Percentiles rank a stretch among this genome's conserved stretches.
These are phyloP conservation scores for Cyprinella venusta DNA, from an alignment of 2,797 vertebrate species.

Conservation along the genomic window DNA sequence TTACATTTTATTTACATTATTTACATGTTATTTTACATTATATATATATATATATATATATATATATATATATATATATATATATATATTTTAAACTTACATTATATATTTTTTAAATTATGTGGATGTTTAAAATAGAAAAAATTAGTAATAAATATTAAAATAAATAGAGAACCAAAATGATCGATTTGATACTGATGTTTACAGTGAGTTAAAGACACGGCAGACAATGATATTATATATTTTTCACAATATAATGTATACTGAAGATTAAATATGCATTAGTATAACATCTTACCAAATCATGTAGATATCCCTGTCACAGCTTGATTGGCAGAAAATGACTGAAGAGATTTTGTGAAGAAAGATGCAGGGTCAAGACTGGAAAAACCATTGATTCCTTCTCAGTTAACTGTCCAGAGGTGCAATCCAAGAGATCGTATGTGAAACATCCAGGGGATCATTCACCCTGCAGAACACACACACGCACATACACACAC, in stretches of 20 bases:
- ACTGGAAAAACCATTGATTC: constrained; percentile 21
- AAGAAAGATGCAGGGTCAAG: constrained; percentile 45
- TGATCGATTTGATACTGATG: too few species aligned
- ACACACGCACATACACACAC: background rate
- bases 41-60: too few species aligned
- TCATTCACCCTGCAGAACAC: constrained; percentile 47
- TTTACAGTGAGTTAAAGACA: background rate
- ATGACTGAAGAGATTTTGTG: constrained; percentile 1
- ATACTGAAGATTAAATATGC: background rate
- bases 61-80: too few species aligned
- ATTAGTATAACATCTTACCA: constrained; percentile 31
- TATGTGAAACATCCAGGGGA: constrained; percentile 46
- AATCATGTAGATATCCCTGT: constrained; percentile 25
- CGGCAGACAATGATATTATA: background rate
- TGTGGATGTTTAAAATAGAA: too few species aligned
- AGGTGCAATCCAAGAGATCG: constrained; percentile 10
- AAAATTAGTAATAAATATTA: too few species aligned
- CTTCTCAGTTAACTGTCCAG: constrained; percentile 38
- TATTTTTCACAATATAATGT: background rate
- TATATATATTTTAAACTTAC: too few species aligned
- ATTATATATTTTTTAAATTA: too few species aligned
- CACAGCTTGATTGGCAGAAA: constrained; percentile 27
- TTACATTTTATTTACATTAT: too few species aligned
- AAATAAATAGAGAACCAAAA: too few species aligned
- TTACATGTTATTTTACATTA: too few species aligned